Conservation (phyloP, 1,140 invertebrate genomes). For the Drosophila baimaii region DNA sequence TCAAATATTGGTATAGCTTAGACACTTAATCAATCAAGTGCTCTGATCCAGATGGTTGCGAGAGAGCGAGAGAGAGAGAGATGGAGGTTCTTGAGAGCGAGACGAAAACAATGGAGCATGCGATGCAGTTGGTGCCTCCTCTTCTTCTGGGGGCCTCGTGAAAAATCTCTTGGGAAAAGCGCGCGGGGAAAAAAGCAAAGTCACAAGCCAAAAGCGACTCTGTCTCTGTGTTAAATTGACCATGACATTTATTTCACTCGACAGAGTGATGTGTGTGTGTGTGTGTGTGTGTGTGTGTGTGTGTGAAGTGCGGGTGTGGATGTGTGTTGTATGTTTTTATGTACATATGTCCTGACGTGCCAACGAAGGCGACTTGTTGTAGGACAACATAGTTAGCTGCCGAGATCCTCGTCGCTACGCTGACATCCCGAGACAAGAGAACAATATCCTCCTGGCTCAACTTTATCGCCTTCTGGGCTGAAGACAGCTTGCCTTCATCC, state of each 20-base stretch:
- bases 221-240: slow-evolving; percentile 62
- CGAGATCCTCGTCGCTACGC: slow-evolving; percentile 34
- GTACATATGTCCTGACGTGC: slow-evolving; percentile 29
- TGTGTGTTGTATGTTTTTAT: not conserved
- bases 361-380: slow-evolving; percentile 18
- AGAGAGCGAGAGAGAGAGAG: slow-evolving; percentile 44
- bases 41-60: slow-evolving; percentile 31
- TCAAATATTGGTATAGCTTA: slow-evolving; percentile 45
- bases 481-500: slow-evolving; percentile 26
- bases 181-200: slow-evolving; percentile 21
- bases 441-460: slow-evolving; percentile 47
- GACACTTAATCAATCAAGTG: slow-evolving; percentile 61
- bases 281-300: slow-evolving; percentile 6
- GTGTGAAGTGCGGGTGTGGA: slow-evolving; percentile 3
- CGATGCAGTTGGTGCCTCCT: slow-evolving; percentile 42
- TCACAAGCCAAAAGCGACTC: slow-evolving; percentile 11
- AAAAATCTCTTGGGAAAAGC: slow-evolving; percentile 10
- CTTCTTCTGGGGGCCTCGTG: too few species aligned
- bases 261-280: slow-evolving; percentile 16
- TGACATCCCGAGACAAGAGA: slow-evolving; percentile 48
- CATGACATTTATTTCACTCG: slow-evolving; percentile 62
- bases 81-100: slow-evolving; percentile 3
- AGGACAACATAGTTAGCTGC: slow-evolving; percentile 46
- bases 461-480: slow-evolving; percentile 39
- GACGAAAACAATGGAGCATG: slow-evolving; percentile 24